Conservation (phyloP, 2,113 vertebrate species). For the Mola mola region DNA sequence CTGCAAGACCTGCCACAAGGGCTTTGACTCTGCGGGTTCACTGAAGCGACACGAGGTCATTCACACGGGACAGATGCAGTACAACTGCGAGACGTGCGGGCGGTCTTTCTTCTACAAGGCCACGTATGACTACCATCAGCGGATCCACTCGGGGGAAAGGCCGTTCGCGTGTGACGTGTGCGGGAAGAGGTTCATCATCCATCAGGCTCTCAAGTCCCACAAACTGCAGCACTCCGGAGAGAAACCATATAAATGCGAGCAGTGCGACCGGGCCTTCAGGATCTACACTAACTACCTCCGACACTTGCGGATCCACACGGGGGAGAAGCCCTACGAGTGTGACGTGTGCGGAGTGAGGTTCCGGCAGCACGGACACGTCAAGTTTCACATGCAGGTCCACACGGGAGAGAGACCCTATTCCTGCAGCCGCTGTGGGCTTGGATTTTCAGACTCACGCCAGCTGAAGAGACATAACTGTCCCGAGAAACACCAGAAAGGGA, state of each 20-base stretch:
- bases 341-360: constrained; percentile 66
- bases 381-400: constrained; percentile 78
- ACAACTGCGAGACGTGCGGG: constrained; percentile 60
- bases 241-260: constrained; percentile 66
- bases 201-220: constrained; percentile 71
- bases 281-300: constrained; percentile 70
- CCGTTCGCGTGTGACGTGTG: constrained; percentile 70
- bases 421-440: constrained; percentile 59
- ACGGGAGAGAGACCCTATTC: constrained; percentile 62
- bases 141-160: constrained; percentile 72
- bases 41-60: constrained; percentile 69
- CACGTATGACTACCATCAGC: constrained; percentile 70
- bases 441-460: constrained; percentile 71
- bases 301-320: constrained; percentile 69
- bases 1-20: constrained; percentile 71
- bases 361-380: constrained; percentile 70
- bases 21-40: constrained; percentile 34
- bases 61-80: constrained; percentile 45
- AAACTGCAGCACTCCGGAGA: constrained; percentile 73
- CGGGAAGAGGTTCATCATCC: constrained; percentile 69
- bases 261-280: constrained; percentile 69
- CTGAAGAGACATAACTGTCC: constrained; percentile 71
- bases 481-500: constrained; percentile 10
- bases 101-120: constrained; percentile 75
- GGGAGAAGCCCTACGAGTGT: constrained; percentile 76